phyloP scores from a whole-genome alignment of 2,797 vertebrate genomes.

The Notolepis coatsorum region DNA sequence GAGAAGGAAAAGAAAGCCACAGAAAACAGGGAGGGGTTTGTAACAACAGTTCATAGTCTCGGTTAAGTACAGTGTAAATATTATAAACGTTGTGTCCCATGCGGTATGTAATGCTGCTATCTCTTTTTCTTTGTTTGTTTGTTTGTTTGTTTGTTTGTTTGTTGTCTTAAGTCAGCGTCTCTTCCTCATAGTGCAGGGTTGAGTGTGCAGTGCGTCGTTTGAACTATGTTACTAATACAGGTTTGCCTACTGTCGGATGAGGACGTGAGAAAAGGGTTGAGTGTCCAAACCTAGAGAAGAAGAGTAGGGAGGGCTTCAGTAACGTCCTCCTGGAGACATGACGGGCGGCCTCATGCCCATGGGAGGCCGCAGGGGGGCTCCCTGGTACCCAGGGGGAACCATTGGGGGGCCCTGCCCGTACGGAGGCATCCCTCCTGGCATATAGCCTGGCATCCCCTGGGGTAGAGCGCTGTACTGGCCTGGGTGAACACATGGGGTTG shows the following conservation, averaged over 20 bases:
- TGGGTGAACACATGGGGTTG: slow-evolving; percentile 56
- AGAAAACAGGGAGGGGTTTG: slow-evolving; percentile 89
- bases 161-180: slow-evolving; percentile 59
- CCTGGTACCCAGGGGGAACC: slow-evolving; percentile 89
- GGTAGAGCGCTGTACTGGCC: slow-evolving; percentile 92
- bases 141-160: slow-evolving; percentile 12
- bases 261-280: slow-evolving; percentile 95
- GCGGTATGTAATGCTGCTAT: slow-evolving; percentile 69
- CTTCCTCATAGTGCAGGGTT: slow-evolving; percentile 66
- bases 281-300: slow-evolving; percentile 89
- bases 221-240: slow-evolving; percentile 64
- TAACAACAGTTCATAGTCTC: slow-evolving; percentile 85
- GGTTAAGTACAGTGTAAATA: slow-evolving; percentile 80
- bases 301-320: slow-evolving; percentile 88
- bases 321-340: slow-evolving; percentile 95
- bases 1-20: slow-evolving; percentile 90
- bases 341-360: slow-evolving; percentile 95
- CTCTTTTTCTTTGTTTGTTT: slow-evolving; percentile 48
- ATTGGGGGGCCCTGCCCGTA: slow-evolving; percentile 92
- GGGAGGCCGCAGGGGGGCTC: slow-evolving; percentile 83
- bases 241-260: slow-evolving; percentile 90
- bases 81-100: slow-evolving; percentile 88
- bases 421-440: slow-evolving; percentile 90
- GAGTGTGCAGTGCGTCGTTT: slow-evolving; percentile 41
- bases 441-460: slow-evolving; percentile 92